Evolutionary conservation across 2,113 vertebrate species (phyloP).

Genomic region (Polyodon spathula): DNA sequence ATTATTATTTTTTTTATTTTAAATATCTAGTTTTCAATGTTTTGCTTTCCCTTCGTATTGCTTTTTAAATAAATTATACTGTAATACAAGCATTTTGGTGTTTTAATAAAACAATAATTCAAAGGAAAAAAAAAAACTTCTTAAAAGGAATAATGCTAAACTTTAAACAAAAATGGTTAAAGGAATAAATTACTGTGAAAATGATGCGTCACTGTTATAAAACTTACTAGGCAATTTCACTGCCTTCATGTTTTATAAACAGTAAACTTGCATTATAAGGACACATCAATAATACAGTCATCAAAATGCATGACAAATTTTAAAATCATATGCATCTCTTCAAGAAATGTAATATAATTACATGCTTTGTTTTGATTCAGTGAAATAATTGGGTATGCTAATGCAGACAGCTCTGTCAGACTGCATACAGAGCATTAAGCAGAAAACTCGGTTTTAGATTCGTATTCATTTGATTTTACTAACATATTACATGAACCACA

Average conservation of each 20-base stretch:
- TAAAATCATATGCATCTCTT: neutral
- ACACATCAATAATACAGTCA: neutral
- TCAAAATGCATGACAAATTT: neutral
- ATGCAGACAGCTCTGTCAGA: neutral
- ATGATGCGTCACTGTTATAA: too few relatives aligned
- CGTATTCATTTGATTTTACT: neutral
- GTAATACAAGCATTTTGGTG: too few relatives aligned
- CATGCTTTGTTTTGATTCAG: constrained; percentile 5
- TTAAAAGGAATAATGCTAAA: too few relatives aligned
- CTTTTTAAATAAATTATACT: too few relatives aligned
- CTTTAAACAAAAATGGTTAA: too few relatives aligned
- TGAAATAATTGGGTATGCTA: neutral
- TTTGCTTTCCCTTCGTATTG: too few relatives aligned
- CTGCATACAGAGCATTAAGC: neutral
- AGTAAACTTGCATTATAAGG: neutral
- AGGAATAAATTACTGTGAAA: too few relatives aligned
- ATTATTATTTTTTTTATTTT: too few relatives aligned
- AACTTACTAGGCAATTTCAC: too few relatives aligned
- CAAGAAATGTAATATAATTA: neutral
- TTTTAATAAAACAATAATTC: too few relatives aligned
- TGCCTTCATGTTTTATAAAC: neutral
- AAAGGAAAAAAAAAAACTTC: too few relatives aligned
- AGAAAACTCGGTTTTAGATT: neutral
- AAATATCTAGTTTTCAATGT: too few relatives aligned
- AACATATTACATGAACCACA: neutral